Evolutionary conservation across 92 coral and sea anemone species (phyloP).

Genomic region (Heteractis magnifica): DNA sequence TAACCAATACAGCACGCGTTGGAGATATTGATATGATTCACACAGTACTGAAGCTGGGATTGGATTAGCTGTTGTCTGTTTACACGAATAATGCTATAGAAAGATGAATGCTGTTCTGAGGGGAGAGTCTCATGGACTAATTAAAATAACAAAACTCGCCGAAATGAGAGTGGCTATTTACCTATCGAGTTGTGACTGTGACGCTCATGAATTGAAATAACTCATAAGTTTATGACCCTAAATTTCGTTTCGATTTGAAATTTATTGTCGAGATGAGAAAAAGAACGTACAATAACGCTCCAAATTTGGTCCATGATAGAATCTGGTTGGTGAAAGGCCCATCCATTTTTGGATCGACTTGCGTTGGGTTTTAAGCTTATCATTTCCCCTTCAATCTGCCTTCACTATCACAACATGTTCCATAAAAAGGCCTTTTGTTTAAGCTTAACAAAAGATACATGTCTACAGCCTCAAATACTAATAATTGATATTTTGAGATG

Average conservation of each 20-base stretch:
- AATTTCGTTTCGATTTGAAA: constrained; percentile 31
- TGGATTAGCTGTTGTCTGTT: constrained; percentile 18
- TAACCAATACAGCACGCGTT: constrained; percentile 55
- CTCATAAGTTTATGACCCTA: constrained; percentile 18
- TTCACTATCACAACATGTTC: constrained; percentile 86
- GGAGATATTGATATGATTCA: constrained; percentile 30
- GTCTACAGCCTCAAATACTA: constrained; percentile 75
- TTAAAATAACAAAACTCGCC: constrained; percentile 92
- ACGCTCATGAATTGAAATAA: background rate
- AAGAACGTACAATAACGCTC: background rate
- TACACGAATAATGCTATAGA: constrained; percentile 13
- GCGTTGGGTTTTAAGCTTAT: constrained; percentile 2
- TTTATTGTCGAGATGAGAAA: background rate
- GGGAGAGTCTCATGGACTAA: constrained; percentile 35
- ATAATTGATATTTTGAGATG: constrained; percentile 81
- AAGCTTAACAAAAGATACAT: constrained; percentile 84
- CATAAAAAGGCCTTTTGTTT: constrained; percentile 86
- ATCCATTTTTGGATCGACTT: constrained; percentile 8
- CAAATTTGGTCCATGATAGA: constrained; percentile 34
- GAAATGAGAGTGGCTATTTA: constrained; percentile 56
- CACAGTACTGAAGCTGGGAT: constrained; percentile 24
- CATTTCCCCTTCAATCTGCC: constrained; percentile 8
- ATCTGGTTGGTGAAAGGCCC: constrained; percentile 6
- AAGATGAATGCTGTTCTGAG: background rate
- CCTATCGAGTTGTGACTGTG: constrained; percentile 20